Evolutionary conservation across 2,113 vertebrate genomes (phyloP), one percentile per base, ranked within the genome.

Genomic region (Melospiza melodia): DNA sequence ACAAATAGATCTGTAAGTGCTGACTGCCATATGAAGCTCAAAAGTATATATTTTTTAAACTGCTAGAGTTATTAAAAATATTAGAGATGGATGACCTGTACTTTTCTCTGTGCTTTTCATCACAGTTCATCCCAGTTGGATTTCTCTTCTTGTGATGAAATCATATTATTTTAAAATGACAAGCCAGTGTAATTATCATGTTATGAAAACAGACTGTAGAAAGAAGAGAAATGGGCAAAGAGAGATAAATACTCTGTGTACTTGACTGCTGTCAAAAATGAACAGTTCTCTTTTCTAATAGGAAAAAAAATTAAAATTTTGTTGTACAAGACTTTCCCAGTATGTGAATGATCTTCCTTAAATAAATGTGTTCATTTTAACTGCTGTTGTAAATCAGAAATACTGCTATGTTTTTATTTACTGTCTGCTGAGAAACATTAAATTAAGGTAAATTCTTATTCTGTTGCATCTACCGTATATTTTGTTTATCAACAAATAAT

Each of bases 211-310:
- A 74, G 69, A 88, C 39, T 48, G 27, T 30, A 62, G 61, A 86
- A 85, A 89, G 94, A 95, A 92, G 10, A 41, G 23, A 92, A 91
- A 91, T 51, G 43, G 86, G 55, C 48, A 93, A 93, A 89, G 41
- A 68, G 20, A n/a, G 24, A 65, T 86, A 84, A 85, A 89, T 27
- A 30, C 5, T 63, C 18, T 74, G 8, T 20, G 18, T 79, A 69
- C 39, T 84, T 94, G 49, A 81, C 30, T 87, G 35, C 25, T 92
- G 49, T 62, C 2, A 4, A 65, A 57, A 88, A 76, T 76, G 90
- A 93, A 75, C 3, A 33, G 11, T 46, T 18, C 22, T 81, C 11
- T 43, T 78, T 90, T 79, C 52, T 10, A 15, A 6, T 6, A 62
- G 28, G 17, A 65, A 90, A 81, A 81, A 80, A 65, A 63, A 31